Evolutionary conservation across 2,888 invertebrate species (phyloP), one percentile per base, ranked within the genome.

Genomic region (Oegoconia quadripuncta): DNA sequence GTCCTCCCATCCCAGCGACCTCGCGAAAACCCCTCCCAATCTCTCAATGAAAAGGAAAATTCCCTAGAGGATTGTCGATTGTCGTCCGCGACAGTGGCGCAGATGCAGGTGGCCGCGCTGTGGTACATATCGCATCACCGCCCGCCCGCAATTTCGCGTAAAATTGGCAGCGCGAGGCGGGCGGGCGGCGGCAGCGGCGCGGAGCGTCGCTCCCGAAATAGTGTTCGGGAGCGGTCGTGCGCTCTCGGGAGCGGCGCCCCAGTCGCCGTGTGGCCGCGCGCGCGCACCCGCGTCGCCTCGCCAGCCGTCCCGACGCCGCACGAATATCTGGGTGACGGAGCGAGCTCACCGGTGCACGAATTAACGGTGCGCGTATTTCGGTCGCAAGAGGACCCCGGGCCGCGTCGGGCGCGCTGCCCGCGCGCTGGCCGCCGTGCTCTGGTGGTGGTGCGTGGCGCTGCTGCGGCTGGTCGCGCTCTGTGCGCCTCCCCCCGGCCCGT

Each of bases 131-230:
- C 86, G 84, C 84, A 82, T 84, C 86, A 82, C 83, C 83, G 86
- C 86, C 86, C 83, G 84, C 86, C 86, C 84, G 86, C 82, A 84
- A 84, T 84, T 84, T 84, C 79, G 84, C 86, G 86, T 86, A 83
- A 86, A 86, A 86, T 86, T 86, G 86, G 86, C 86, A 84, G 82
- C 80, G 72, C 74, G 78, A 66, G 73, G 72, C 79, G 82, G 81
- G 81, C 81, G 84, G 83, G 78, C 78, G 73, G 71, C 79, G 74
- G 71, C 68, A 74, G 77, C 73, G 63, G 77, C 71, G 80, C 74
- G 79, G 77, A 74, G 80, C 76, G 83, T 74, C 84, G 82, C 67
- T 84, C 86, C 86, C 83, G 86, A 86, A 86, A 86, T 86, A 86
- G 86, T 82, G 84, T 83, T 84, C 84, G 86, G 84, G 80, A 63